A percentile compares a stretch with the other conserved stretches of the same genome.
Evolutionary conservation across 2,797 vertebrate genomes (phyloP).

Genomic region (Megaceryle alcyon): DNA sequence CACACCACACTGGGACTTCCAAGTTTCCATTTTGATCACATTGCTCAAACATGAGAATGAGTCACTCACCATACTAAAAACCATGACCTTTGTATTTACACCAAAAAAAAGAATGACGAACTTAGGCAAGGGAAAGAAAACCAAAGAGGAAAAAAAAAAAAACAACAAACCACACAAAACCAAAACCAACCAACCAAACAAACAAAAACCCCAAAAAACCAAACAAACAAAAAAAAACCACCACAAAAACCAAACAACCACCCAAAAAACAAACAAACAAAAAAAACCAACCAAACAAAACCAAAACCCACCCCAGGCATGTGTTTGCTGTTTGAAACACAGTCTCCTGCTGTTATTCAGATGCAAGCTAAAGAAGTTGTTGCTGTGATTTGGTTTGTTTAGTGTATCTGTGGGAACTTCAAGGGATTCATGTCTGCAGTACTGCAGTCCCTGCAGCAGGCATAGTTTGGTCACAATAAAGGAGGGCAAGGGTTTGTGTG

Average conservation of each 20-base stretch:
- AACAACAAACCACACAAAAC: too few species aligned
- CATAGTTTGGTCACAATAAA: neutral
- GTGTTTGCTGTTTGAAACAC: neutral
- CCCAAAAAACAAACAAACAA: neutral
- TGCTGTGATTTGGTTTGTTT: neutral
- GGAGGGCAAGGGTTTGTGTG: neutral
- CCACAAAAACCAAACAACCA: too few species aligned
- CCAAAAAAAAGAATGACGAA: conserved; percentile 31
- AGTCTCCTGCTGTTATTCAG: neutral
- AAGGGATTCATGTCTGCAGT: neutral
- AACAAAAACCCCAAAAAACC: too few species aligned
- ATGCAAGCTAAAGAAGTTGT: neutral
- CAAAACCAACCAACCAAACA: too few species aligned
- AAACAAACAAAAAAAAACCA: too few species aligned
- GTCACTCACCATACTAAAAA: neutral
- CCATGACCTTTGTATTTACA: conserved; percentile 33
- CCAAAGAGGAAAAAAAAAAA: neutral
- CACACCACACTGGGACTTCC: neutral
- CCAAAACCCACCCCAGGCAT: neutral
- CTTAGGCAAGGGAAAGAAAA: conserved; percentile 22
- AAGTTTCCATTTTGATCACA: conserved; percentile 39
- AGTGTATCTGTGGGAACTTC: neutral
- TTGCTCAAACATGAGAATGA: conserved; percentile 40
- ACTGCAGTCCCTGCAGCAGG: neutral
- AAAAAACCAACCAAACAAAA: neutral